phyloP scores from a whole-genome alignment of 2,888 invertebrate genomes.

The Smittia aterrima region DNA sequence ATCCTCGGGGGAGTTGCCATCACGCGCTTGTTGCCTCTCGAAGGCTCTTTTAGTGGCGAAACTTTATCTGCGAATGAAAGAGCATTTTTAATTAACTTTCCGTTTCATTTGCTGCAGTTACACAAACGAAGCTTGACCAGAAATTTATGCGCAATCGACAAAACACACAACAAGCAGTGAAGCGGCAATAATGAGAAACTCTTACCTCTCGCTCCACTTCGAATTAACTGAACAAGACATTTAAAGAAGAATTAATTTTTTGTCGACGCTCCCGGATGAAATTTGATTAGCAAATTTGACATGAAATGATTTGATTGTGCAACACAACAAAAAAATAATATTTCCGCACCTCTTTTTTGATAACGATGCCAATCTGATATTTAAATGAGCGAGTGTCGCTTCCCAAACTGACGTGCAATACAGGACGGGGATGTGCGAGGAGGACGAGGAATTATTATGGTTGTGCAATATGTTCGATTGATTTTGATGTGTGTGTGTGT shows the following conservation, averaged over 20 bases:
- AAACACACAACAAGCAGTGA: background rate
- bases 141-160: background rate
- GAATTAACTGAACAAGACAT: background rate
- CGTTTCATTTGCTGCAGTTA: background rate
- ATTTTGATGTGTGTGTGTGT: background rate
- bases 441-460: background rate
- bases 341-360: background rate
- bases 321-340: background rate
- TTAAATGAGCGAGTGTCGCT: background rate
- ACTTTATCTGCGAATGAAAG: background rate
- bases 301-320: conserved; percentile 18
- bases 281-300: background rate
- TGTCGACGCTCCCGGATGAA: background rate
- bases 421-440: background rate
- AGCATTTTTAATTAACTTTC: background rate
- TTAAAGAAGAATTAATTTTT: background rate
- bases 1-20: conserved; percentile 49
- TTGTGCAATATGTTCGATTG: background rate
- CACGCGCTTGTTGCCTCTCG: background rate
- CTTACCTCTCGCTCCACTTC: too few relatives aligned
- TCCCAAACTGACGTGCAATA: background rate
- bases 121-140: background rate
- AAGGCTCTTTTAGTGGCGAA: background rate
- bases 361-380: background rate
- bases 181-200: background rate